Evolutionary conservation across 2,113 vertebrate genomes (phyloP).

Genomic region (Mixornis gularis): DNA sequence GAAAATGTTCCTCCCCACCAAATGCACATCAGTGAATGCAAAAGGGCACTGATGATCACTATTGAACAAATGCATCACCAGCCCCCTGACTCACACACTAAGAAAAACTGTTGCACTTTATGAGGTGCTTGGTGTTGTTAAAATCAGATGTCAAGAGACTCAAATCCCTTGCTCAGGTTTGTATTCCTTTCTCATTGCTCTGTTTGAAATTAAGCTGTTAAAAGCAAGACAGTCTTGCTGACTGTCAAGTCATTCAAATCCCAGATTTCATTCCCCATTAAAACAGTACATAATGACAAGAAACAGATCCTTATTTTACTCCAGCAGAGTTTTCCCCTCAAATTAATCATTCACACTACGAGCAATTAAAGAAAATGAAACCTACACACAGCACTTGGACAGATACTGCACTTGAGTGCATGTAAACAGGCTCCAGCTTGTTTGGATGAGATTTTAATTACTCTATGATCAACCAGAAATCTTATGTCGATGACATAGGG

Average conservation of each 20-base stretch:
- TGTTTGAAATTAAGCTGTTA: conserved; percentile 1
- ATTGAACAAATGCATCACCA: fast-evolving
- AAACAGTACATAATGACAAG: background rate
- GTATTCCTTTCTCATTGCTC: background rate
- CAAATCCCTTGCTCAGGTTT: background rate
- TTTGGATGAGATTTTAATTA: background rate
- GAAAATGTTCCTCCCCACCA: background rate
- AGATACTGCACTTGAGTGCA: conserved; percentile 2
- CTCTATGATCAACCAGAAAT: background rate
- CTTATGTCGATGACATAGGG: background rate
- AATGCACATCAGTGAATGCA: background rate
- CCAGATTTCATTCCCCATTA: conserved; percentile 13
- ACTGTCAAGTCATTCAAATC: background rate
- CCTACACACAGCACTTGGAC: background rate
- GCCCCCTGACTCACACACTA: background rate
- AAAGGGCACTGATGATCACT: background rate
- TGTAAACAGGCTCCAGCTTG: background rate
- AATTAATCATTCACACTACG: background rate
- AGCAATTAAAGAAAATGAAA: conserved; percentile 13
- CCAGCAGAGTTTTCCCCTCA: background rate
- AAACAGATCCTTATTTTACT: conserved; percentile 12
- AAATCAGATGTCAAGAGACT: background rate
- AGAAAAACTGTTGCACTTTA: background rate
- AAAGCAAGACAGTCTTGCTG: background rate
- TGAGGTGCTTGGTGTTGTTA: background rate